phyloP scores from a whole-genome alignment of 2,797 vertebrate species.

The Sebastes vulpes region DNA sequence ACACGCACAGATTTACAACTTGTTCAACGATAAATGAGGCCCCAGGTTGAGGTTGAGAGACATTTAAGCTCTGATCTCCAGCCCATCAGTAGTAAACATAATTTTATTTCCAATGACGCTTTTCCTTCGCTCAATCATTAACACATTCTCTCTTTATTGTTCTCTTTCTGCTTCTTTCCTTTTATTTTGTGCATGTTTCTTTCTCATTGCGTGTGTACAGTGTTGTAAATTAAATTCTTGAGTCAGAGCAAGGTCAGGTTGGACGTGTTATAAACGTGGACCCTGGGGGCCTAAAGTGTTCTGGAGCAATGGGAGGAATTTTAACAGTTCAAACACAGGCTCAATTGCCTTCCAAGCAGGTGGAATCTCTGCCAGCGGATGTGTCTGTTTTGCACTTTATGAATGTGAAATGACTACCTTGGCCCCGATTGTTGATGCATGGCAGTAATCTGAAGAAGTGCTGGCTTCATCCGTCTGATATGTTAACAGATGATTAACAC shows the following conservation, averaged over 20 bases:
- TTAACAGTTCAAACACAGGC: conserved; percentile 66
- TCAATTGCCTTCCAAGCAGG: conserved; percentile 40
- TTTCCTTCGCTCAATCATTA: background rate
- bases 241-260: conserved; percentile 38
- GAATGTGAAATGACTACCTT: conserved; percentile 36
- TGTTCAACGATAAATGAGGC: background rate
- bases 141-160: background rate
- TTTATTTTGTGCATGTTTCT: background rate
- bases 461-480: conserved; percentile 32
- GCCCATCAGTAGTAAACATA: background rate
- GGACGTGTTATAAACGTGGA: conserved; percentile 40
- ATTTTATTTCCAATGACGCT: background rate
- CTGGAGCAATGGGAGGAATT: conserved; percentile 64
- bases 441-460: conserved; percentile 30
- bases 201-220: conserved; percentile 1
- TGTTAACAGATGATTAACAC: conserved; percentile 53
- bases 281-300: conserved; percentile 28
- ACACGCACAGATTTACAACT: background rate
- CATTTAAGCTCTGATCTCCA: background rate
- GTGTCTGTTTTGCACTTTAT: conserved; percentile 52
- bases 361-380: conserved; percentile 53
- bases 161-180: background rate
- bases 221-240: conserved; percentile 45
- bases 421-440: conserved; percentile 23
- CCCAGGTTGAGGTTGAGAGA: background rate